phyloP scores from a whole-genome alignment of 2,797 vertebrate genomes.

The Alca torda region DNA sequence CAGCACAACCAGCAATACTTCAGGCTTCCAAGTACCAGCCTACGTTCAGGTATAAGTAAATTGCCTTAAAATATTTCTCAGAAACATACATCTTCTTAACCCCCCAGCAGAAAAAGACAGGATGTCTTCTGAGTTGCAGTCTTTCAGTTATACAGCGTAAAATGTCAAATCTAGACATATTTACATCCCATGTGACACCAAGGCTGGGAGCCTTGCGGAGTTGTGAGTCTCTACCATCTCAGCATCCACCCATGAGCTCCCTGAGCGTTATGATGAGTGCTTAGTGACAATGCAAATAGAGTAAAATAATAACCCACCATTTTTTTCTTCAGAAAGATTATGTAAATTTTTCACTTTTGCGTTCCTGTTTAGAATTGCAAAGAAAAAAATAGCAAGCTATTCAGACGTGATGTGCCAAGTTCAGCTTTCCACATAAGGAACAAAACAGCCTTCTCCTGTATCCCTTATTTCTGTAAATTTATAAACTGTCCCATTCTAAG shows the following conservation, averaged over 20 bases:
- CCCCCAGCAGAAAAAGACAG: neutral
- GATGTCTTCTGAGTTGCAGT: neutral
- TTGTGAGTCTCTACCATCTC: neutral
- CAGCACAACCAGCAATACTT: neutral
- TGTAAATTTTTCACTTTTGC: neutral
- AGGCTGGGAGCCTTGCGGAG: neutral
- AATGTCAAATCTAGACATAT: neutral
- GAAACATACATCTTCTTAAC: neutral
- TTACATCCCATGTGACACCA: neutral
- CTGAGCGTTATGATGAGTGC: rapidly evolving
- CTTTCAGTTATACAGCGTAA: neutral
- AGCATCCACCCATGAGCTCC: neutral
- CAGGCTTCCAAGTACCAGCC: neutral
- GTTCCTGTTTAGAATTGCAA: neutral
- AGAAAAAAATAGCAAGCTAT: neutral
- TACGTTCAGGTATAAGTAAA: neutral
- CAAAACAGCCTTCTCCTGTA: neutral
- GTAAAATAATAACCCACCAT: neutral
- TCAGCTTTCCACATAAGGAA: neutral
- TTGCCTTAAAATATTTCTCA: neutral
- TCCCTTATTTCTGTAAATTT: neutral
- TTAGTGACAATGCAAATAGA: neutral
- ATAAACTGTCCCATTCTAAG: neutral
- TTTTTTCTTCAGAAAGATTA: neutral
- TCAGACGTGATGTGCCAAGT: neutral